phyloP scores from a whole-genome alignment of 2,113 vertebrate species.

The Phocoena sinus region DNA sequence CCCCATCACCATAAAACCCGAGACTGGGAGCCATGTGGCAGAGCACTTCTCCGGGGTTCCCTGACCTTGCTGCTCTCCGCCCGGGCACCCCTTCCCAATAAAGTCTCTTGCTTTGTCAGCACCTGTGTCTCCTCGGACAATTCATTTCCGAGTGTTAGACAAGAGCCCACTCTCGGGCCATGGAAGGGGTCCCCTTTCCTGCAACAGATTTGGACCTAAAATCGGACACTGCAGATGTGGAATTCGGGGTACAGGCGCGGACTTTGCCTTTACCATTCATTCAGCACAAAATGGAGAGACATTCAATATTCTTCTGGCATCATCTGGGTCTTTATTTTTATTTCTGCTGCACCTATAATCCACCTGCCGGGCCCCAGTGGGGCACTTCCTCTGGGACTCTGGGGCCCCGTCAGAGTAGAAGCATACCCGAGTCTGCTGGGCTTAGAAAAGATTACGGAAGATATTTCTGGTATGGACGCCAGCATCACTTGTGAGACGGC shows the following conservation, averaged over 20 bases:
- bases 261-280: not conserved
- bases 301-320: not conserved
- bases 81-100: not conserved
- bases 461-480: constrained; percentile 81
- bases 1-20: not conserved
- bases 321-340: not conserved
- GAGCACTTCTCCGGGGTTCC: not conserved
- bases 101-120: not conserved
- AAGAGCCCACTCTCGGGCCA: not conserved
- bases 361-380: constrained; percentile 38
- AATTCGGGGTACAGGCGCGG: not conserved
- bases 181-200: not conserved
- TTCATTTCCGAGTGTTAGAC: not conserved
- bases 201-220: not conserved
- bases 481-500: constrained; percentile 81
- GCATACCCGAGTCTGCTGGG: constrained; percentile 25
- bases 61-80: not conserved
- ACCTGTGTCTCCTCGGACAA: not conserved
- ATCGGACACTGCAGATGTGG: not conserved
- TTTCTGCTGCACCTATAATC: not conserved
- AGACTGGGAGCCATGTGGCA: not conserved
- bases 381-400: constrained; percentile 38
- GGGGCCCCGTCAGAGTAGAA: not conserved
- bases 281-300: not conserved
- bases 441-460: constrained; percentile 76